Evolutionary conservation across 2,888 invertebrate genomes (phyloP), one percentile per base, ranked within the genome.

Genomic region (Thelaira solivaga): DNA sequence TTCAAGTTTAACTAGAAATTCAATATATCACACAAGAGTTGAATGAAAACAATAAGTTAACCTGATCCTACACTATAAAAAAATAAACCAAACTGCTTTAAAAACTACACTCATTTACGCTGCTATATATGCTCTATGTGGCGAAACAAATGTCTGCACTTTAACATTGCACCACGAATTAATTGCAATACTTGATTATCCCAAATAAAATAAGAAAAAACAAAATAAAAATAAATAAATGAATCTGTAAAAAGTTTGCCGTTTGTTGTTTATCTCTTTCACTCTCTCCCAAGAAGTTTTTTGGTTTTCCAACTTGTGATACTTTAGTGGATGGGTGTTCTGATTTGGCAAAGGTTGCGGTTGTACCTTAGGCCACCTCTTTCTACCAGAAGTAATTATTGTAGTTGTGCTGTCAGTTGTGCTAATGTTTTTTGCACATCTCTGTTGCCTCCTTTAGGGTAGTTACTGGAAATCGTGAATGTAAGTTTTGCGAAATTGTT

Each of bases 141-240:
- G 77, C 80, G 79, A 76, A 81, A 79, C 81, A 81, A 81, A 80
- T 82, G 78, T 82, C 81, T 82, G 78, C 81, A 80, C 80, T 74
- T 78, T 71, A 65, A 76, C 74, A 81, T 75, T 80, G 65, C 64
- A 64, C 73, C 69, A 64, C 69, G 77, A 82, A 82, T 83, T 83
- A 82, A 83, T 82, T 82, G 82, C 83, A 76, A 81, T 82, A 82
- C 82, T 83, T 82, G 83, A 82, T 82, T 83, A 82, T 82, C 71
- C 81, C 41, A n/a, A 43, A 34, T 24, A 55, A 51, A 13, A 29
- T n/a, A 10, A 39, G 10, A 1, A 13, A 18, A 20, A 22, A 5
- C 0, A 20, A 57, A 26, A 6, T 18, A 13, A 20, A 26, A 34
- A n/a, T n/a, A n/a, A n/a, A n/a, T 0, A 47, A 43, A 20, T 8